Conservation (phyloP, 2,888 invertebrate genomes). For the Caenorhabditis drosophilae region DNA sequence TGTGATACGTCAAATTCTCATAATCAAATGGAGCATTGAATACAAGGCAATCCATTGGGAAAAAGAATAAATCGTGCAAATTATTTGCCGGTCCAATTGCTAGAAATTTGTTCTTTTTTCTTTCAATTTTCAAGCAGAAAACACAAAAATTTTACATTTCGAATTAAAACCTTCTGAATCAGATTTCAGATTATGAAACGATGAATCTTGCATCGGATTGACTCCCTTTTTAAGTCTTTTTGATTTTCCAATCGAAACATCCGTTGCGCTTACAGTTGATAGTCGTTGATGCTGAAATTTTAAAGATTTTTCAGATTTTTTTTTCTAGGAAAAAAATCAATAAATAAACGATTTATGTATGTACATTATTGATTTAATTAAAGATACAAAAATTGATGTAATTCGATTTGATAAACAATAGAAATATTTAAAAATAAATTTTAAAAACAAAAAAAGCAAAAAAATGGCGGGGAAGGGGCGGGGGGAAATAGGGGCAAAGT, state of each 20-base stretch:
- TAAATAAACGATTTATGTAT: no score
- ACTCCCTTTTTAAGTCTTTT: background rate
- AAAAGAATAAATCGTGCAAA: conserved; percentile 29
- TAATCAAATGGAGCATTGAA: conserved; percentile 43
- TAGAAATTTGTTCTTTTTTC: conserved; percentile 4
- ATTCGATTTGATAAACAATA: background rate
- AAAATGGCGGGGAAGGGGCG: background rate
- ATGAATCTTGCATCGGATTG: conserved; percentile 4
- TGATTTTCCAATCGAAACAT: conserved; percentile 2
- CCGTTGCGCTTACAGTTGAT: background rate
- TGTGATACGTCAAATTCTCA: conserved; percentile 38
- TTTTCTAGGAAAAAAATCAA: no score
- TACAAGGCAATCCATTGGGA: conserved; percentile 19
- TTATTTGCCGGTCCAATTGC: conserved; percentile 18
- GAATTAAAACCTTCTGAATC: background rate
- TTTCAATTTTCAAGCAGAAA: background rate
- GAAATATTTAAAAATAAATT: background rate
- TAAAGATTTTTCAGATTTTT: no score
- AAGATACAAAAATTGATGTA: background rate
- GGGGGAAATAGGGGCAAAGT: no score
- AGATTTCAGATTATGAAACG: conserved; percentile 3
- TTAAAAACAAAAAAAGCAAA: background rate
- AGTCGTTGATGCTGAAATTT: background rate
- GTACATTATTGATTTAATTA: background rate
- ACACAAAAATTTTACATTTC: background rate